A percentile compares a stretch with the other conserved stretches of the same genome.
Evolutionary conservation across 2,113 vertebrate species (phyloP).

Genomic region (Pterocles burchelli): DNA sequence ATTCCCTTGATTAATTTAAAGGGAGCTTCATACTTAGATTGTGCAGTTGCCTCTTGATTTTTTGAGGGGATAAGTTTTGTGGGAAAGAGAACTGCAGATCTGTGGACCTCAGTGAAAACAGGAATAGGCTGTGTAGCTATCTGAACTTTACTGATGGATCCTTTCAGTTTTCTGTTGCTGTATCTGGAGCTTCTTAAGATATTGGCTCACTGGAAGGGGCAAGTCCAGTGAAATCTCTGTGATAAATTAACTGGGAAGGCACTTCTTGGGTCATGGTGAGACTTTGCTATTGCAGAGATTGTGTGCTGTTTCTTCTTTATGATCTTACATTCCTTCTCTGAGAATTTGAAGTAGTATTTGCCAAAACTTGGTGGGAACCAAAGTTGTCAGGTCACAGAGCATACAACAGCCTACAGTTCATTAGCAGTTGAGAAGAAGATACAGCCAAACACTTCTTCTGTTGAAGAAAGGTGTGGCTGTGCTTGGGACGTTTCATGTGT

Average conservation of each 20-base stretch:
- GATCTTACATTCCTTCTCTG: background rate
- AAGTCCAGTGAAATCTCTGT: background rate
- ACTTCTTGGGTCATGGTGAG: background rate
- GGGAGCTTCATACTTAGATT: background rate
- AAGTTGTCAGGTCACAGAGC: background rate
- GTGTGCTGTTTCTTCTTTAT: background rate
- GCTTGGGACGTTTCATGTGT: background rate
- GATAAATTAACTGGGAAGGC: background rate
- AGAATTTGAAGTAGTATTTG: background rate
- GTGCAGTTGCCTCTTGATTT: background rate
- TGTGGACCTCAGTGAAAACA: background rate
- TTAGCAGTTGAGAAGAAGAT: background rate
- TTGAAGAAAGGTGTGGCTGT: background rate
- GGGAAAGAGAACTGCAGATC: background rate
- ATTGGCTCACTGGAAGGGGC: background rate
- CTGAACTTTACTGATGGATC: background rate
- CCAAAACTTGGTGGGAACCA: background rate
- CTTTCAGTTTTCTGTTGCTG: background rate
- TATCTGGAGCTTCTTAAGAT: background rate
- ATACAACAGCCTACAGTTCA: background rate
- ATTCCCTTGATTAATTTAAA: background rate
- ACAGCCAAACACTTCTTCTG: background rate
- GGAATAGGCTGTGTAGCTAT: accelerated
- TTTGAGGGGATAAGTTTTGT: background rate
- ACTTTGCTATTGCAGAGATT: background rate